Percentiles rank a stretch among this genome's conserved stretches.
Conservation (phyloP, 1,140 invertebrate genomes). For the Zaprionus inermis region DNA sequence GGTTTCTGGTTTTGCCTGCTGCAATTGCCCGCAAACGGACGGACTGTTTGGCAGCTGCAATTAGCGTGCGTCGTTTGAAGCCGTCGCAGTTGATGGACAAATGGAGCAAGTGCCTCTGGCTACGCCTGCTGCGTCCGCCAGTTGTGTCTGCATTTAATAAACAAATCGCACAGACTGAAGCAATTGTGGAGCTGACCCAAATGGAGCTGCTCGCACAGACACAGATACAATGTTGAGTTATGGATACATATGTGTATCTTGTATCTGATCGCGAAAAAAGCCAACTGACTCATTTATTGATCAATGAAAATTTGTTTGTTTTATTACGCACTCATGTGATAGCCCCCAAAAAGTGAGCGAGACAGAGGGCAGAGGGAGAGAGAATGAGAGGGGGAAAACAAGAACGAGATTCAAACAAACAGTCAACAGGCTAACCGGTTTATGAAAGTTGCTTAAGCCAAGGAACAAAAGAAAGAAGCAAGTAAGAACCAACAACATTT, state of each 20-base stretch:
- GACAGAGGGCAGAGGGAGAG: not conserved
- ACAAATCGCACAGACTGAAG: slow-evolving; percentile 61
- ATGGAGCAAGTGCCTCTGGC: slow-evolving; percentile 52
- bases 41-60: slow-evolving; percentile 39
- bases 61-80: slow-evolving; percentile 35
- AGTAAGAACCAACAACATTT: slow-evolving; percentile 5
- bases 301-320: slow-evolving; percentile 29
- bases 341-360: not conserved
- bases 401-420: not conserved
- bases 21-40: slow-evolving; percentile 39
- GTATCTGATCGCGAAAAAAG: slow-evolving; percentile 7
- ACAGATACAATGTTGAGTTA: slow-evolving; percentile 5
- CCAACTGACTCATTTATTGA: slow-evolving; percentile 34
- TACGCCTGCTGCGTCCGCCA: not conserved
- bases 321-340: slow-evolving; percentile 10
- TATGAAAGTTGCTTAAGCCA: slow-evolving; percentile 64
- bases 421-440: slow-evolving; percentile 59
- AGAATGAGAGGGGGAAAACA: not conserved
- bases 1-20: slow-evolving; percentile 22
- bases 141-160: slow-evolving; percentile 65
- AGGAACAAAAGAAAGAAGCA: slow-evolving; percentile 43
- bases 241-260: slow-evolving; percentile 1
- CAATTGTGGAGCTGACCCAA: slow-evolving; percentile 65
- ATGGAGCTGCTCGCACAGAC: slow-evolving; percentile 18
- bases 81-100: slow-evolving; percentile 51